A percentile compares a stretch with the other conserved stretches of the same genome.
These are phyloP conservation scores for Limnothrissa miodon DNA, from an alignment of 2,113 vertebrate genomes.

Conservation along the genomic window DNA sequence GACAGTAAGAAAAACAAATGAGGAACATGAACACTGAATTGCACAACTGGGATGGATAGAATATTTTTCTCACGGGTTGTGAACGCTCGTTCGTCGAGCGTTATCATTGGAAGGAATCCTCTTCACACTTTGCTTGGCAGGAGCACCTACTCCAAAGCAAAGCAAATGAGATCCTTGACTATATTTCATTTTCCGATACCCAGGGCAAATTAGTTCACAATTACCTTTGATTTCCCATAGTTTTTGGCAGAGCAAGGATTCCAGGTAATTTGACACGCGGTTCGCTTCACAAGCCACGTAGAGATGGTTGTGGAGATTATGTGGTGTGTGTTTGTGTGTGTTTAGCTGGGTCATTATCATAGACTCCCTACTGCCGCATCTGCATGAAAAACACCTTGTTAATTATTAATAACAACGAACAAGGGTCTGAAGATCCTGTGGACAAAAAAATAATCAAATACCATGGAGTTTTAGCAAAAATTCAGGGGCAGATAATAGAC, in stretches of 20 bases:
- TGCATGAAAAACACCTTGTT: slow-evolving; percentile 38
- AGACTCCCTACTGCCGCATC: slow-evolving; percentile 48
- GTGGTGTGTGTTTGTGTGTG: not conserved
- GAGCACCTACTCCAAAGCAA: slow-evolving; percentile 26
- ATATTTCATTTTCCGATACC: slow-evolving; percentile 37
- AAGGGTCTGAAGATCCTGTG: slow-evolving; percentile 8
- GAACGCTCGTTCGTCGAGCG: not conserved
- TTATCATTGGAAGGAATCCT: slow-evolving; percentile 15
- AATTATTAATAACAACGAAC: slow-evolving; percentile 33
- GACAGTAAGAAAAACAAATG: slow-evolving; percentile 4
- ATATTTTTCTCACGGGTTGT: not conserved
- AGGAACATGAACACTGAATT: not conserved
- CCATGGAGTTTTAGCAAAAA: not conserved
- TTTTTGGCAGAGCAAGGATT: slow-evolving; percentile 25
- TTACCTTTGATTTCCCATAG: slow-evolving; percentile 34
- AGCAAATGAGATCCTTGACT: slow-evolving; percentile 34
- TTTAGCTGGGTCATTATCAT: slow-evolving; percentile 32
- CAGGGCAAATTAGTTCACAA: slow-evolving; percentile 37
- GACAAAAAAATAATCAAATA: slow-evolving; percentile 18
- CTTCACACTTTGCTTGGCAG: slow-evolving; percentile 19
- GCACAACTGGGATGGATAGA: not conserved
- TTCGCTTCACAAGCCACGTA: not conserved
- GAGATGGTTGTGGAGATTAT: not conserved
- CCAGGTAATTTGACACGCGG: slow-evolving; percentile 32
- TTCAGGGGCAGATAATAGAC: not conserved